Evolutionary conservation across 2,888 invertebrate genomes (phyloP).

Genomic region (Chymomyza procnemis): DNA sequence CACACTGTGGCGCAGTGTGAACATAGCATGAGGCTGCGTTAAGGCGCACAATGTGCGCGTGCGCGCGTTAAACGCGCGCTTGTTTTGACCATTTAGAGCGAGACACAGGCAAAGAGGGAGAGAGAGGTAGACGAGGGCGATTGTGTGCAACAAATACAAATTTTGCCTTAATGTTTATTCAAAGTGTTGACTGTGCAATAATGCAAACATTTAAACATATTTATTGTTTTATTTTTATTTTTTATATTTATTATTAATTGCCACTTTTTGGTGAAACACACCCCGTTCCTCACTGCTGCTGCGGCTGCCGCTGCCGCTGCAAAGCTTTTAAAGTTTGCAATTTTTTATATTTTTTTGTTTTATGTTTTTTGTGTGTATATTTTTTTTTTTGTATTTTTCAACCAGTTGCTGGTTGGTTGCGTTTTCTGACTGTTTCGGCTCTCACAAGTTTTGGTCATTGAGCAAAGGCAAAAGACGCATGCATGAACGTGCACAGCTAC

Average conservation of each 20-base stretch:
- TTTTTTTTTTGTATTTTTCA: background rate
- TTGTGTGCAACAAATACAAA: conserved; percentile 31
- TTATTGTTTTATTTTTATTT: background rate
- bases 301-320: no score
- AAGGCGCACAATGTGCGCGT: conserved; percentile 32
- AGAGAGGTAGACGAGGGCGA: no score
- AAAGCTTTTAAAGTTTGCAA: no score
- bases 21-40: background rate
- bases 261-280: no score
- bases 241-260: no score
- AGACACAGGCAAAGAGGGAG: no score
- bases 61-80: conserved; percentile 35
- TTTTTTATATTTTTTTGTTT: no score
- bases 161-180: background rate
- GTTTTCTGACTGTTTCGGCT: background rate
- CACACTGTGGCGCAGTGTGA: no score
- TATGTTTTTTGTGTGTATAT: background rate
- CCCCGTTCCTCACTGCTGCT: no score
- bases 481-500: conserved; percentile 9
- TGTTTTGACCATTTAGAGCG: conserved; percentile 49
- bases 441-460: conserved; percentile 53
- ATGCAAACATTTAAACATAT: background rate
- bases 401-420: conserved; percentile 10
- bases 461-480: conserved; percentile 38
- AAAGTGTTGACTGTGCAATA: background rate